Conservation (phyloP, 2,888 invertebrate genomes). For the Lamellibrachia columna region DNA sequence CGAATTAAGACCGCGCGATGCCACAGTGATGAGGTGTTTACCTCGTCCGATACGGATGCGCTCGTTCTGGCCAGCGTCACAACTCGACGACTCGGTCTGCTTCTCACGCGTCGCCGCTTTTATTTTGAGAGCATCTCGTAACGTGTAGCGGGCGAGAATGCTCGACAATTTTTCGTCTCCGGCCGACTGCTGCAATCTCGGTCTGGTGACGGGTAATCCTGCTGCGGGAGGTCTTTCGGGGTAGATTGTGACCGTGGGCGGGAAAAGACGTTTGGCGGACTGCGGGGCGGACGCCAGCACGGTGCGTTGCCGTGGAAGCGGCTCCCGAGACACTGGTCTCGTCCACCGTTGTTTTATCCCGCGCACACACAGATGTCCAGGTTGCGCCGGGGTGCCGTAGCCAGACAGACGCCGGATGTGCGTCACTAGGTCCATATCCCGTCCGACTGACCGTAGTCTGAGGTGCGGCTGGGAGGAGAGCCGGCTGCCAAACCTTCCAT, state of each 20-base stretch:
- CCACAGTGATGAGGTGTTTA: not conserved
- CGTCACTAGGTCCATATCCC: not conserved
- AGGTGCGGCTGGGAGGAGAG: not conserved
- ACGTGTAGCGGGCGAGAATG: not conserved
- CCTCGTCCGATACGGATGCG: not conserved
- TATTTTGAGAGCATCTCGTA: not conserved
- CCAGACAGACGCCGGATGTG: not conserved
- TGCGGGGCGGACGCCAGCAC: not conserved
- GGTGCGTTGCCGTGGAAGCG: not conserved
- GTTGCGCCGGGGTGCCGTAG: not conserved
- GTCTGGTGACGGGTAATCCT: not conserved
- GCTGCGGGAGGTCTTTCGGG: not conserved
- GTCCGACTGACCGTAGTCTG: not conserved
- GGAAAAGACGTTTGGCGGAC: not conserved
- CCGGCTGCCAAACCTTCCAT: not conserved
- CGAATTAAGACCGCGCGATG: not conserved
- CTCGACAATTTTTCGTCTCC: not conserved
- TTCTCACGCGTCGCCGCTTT: not conserved
- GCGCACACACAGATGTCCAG: not conserved
- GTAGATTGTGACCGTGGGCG: not conserved
- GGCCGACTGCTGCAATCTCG: not conserved
- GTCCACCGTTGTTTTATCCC: slow-evolving; percentile 8
- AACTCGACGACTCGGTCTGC: not conserved
- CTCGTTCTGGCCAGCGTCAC: not conserved
- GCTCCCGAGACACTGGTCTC: not conserved